phyloP scores from a whole-genome alignment of 64 coral and sea anemone genomes.

The Dendronephthya gigantea region DNA sequence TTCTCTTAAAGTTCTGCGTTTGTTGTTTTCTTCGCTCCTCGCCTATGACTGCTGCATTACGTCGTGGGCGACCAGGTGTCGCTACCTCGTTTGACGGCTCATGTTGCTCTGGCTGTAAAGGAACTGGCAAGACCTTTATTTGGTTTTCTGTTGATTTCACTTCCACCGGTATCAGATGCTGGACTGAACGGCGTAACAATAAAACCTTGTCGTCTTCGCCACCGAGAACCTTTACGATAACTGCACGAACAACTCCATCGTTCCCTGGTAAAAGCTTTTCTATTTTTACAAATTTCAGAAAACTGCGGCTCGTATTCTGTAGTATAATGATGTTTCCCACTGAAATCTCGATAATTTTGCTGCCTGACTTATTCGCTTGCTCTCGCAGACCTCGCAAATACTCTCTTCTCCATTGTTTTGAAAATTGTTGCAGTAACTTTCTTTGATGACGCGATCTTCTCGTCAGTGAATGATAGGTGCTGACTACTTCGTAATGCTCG shows the following conservation, averaged over 20 bases:
- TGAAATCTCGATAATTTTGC: background rate
- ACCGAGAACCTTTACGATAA: conserved; percentile 1
- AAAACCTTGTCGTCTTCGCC: background rate
- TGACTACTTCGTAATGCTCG: conserved; percentile 10
- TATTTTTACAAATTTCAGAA: conserved; percentile 20
- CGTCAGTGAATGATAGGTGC: background rate
- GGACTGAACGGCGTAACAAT: background rate
- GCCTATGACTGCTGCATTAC: background rate
- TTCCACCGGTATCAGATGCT: background rate
- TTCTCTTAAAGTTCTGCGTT: background rate
- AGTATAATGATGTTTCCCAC: conserved; percentile 7
- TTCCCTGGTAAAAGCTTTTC: conserved; percentile 5
- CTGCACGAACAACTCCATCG: background rate
- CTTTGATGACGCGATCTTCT: background rate
- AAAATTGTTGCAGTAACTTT: background rate
- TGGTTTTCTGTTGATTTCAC: background rate
- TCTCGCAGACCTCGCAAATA: background rate
- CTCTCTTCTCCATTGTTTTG: background rate
- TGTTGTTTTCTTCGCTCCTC: background rate
- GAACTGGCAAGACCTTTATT: background rate
- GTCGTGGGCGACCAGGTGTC: background rate
- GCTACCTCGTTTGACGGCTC: background rate
- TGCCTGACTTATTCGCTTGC: background rate
- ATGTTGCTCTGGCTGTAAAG: background rate
- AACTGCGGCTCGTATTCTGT: background rate